Base-by-base conservation (phyloP, 30 jellyfish, hydroid and myxozoan species). In the Calvadosia cruxmelitensis region DNA sequence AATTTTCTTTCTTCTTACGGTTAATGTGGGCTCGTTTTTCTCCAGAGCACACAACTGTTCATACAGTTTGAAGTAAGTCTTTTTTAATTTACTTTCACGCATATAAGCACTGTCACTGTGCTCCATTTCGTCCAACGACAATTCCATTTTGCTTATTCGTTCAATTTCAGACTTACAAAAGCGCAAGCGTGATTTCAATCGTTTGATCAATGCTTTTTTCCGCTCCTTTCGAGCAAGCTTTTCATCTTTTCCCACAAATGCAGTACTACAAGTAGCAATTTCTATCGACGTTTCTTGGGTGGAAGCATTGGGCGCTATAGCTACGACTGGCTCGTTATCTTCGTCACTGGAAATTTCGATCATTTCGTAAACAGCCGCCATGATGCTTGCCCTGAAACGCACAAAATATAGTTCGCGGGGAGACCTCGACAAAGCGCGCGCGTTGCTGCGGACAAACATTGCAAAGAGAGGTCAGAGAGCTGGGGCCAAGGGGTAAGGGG, bases 101-200 rank as follows among this genome's bases (percentile, higher is more conserved):
- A 89, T 48, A 53, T 89, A 89, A 31, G 85, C 72, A 64, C 95
- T 80, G 49, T 80, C 91, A 2, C 72, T 87, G 23, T 64, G 70
- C 30, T 81, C 93, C 98, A 89, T 81, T 28, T 89, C 95, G 2
- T 77, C 79, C 0, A 89, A 82, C 1, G 86, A 50, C 34, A 89
- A 52, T 61, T 89, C 98, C n/a, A 79, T 65, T 29, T 76, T 61
- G 28, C 68, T 68, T 13, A 80, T 83, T 35, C 62, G 62, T 49
- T 77, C 71, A 0, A 89, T 89, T 69, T 89, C 93, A 27, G 61
- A 51, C 29, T 84, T 80, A 64, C 69, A 81, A 52, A 53, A 65
- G 36, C 72, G 50, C 25, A 89, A 70, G 33, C 78, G 68, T 31
- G 29, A 33, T 61, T 67, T 81, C 50, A 89, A 33, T 24, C 63